Percentiles rank a stretch among this genome's conserved stretches.
Conservation (phyloP, 1,140 invertebrate genomes). For the Bicyclus anynana region DNA sequence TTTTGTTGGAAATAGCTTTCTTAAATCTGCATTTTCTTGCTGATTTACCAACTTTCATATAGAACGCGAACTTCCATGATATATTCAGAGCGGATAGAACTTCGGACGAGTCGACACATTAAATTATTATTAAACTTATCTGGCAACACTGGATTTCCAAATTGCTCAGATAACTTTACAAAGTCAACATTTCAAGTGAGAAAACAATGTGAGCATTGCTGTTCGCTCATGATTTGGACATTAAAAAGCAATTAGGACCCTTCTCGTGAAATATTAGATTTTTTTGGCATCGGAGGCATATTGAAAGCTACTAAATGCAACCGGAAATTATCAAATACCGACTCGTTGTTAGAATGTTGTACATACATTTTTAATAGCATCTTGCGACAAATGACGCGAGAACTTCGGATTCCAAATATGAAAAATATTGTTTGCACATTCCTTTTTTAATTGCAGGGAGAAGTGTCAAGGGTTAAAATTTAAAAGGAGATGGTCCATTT, state of each 20-base stretch:
- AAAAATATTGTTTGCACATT: no score
- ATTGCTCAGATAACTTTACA: slow-evolving; percentile 22
- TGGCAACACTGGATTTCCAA: slow-evolving; percentile 27
- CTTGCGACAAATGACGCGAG: no score
- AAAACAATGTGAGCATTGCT: slow-evolving; percentile 15
- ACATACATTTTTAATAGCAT: no score
- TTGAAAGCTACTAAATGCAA: not conserved
- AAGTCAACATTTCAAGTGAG: slow-evolving; percentile 20
- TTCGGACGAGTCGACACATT: slow-evolving; percentile 50
- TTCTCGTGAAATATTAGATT: slow-evolving; percentile 6
- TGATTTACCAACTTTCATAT: slow-evolving; percentile 75
- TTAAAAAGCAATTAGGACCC: slow-evolving; percentile 18
- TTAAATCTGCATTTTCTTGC: slow-evolving; percentile 77
- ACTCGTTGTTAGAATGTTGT: no score
- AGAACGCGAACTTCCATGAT: slow-evolving; percentile 59
- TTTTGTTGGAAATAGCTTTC: slow-evolving; percentile 77
- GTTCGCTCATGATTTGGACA: slow-evolving; percentile 10
- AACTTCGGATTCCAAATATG: no score
- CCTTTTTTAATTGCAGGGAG: no score
- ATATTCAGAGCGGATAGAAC: slow-evolving; percentile 39
- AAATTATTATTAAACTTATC: slow-evolving; percentile 50
- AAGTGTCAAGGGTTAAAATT: no score
- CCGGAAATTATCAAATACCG: not conserved
- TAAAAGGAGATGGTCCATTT: no score
- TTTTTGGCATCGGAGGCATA: not conserved